These are phyloP conservation scores for Gambelia wislizenii DNA, from an alignment of 2,797 vertebrate genomes.

Conservation along the genomic window DNA sequence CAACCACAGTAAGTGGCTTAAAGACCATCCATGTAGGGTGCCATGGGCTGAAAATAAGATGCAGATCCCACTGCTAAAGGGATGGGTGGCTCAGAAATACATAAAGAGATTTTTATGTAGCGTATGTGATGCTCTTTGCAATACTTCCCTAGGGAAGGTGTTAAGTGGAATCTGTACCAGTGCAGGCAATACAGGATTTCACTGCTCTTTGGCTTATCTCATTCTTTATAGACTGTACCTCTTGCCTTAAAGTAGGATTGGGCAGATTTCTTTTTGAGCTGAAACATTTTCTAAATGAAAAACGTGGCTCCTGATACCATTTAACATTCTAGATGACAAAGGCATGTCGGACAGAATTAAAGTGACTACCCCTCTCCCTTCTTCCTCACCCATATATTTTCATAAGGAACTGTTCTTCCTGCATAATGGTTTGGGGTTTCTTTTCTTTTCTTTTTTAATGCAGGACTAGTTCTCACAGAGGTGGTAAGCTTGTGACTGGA, in stretches of 20 bases:
- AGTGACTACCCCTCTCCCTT: neutral
- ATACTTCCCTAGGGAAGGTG: neutral
- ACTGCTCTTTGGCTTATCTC: neutral
- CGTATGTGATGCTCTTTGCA: neutral
- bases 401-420: neutral
- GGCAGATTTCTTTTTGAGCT: neutral
- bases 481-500: neutral
- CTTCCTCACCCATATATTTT: neutral
- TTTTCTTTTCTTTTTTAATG: neutral
- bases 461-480: neutral
- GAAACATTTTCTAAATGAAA: slow-evolving; percentile 10
- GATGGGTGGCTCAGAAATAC: neutral
- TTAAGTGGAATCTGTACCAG: neutral
- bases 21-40: neutral
- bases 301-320: neutral
- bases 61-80: neutral
- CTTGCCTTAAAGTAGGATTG: neutral
- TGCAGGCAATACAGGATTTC: neutral
- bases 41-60: neutral
- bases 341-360: neutral
- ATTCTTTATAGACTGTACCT: neutral
- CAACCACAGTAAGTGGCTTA: neutral
- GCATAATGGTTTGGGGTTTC: neutral
- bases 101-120: neutral
- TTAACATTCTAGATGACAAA: neutral